Percentiles rank a stretch among this genome's conserved stretches.
These are phyloP conservation scores for Idaea biselata DNA, from an alignment of 2,888 invertebrate species.

Conservation along the genomic window DNA sequence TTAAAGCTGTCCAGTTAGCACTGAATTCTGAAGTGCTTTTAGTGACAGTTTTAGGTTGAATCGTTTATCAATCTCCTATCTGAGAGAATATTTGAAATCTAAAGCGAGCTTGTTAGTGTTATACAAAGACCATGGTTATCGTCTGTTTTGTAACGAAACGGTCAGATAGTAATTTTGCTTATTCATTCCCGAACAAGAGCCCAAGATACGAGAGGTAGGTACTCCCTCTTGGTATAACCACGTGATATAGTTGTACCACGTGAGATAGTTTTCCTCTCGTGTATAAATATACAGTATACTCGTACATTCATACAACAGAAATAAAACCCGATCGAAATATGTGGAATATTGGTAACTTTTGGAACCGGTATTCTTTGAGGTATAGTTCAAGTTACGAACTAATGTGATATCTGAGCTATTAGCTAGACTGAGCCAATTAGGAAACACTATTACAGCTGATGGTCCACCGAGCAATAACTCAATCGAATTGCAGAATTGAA, in stretches of 20 bases:
- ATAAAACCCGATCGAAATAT: no score
- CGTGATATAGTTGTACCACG: no score
- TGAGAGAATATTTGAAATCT: neutral
- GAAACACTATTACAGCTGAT: slow-evolving; percentile 47
- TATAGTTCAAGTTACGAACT: slow-evolving; percentile 10
- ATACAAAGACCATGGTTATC: neutral
- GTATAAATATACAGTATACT: no score
- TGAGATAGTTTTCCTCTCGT: no score
- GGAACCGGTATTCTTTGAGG: slow-evolving; percentile 2
- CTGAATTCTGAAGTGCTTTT: slow-evolving; percentile 17
- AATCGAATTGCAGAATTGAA: slow-evolving; percentile 60
- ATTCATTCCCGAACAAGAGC: neutral
- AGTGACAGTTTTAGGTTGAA: slow-evolving; percentile 1
- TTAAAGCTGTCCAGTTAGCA: slow-evolving; percentile 18
- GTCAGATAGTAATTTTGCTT: neutral
- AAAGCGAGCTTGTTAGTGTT: neutral
- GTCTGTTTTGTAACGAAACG: neutral
- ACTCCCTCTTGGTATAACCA: no score
- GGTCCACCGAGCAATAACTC: slow-evolving; percentile 56
- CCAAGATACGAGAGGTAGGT: no score
- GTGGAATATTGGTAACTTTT: no score
- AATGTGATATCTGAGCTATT: slow-evolving; percentile 31
- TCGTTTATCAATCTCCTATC: neutral
- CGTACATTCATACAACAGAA: no score
- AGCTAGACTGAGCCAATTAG: slow-evolving; percentile 38